Percentiles rank a stretch among this genome's conserved stretches.
phyloP scores from a whole-genome alignment of 2,888 invertebrate genomes.

The Ganaspis brasiliensis region DNA sequence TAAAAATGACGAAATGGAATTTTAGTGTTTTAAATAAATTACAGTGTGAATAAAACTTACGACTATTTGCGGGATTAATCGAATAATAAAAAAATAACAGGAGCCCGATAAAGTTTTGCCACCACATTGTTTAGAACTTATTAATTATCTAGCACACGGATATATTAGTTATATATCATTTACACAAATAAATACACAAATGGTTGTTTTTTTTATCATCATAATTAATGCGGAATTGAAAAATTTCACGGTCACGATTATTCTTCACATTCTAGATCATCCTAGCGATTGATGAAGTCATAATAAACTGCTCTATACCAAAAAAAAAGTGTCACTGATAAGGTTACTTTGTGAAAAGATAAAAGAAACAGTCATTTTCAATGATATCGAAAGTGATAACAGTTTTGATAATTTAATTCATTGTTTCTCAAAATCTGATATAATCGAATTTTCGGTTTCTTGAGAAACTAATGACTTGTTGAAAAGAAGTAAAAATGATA shows the following conservation, averaged over 20 bases:
- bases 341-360: neutral
- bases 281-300: neutral
- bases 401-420: neutral
- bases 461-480: too few species aligned
- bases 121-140: neutral
- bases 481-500: too few species aligned
- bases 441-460: neutral
- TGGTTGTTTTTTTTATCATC: neutral
- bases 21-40: neutral
- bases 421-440: neutral
- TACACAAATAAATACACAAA: neutral
- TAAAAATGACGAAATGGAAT: too few species aligned
- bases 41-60: neutral
- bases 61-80: neutral
- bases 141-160: neutral
- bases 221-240: neutral
- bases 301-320: neutral
- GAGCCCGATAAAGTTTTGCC: neutral
- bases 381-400: neutral
- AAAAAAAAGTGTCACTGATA: constrained; percentile 8
- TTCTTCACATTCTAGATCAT: neutral
- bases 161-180: too few species aligned
- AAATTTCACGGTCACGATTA: constrained; percentile 5
- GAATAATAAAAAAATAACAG: neutral
- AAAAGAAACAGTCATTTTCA: constrained; percentile 4